These are phyloP conservation scores for Anticlea derivata DNA, from an alignment of 2,888 invertebrate species.

Conservation along the genomic window DNA sequence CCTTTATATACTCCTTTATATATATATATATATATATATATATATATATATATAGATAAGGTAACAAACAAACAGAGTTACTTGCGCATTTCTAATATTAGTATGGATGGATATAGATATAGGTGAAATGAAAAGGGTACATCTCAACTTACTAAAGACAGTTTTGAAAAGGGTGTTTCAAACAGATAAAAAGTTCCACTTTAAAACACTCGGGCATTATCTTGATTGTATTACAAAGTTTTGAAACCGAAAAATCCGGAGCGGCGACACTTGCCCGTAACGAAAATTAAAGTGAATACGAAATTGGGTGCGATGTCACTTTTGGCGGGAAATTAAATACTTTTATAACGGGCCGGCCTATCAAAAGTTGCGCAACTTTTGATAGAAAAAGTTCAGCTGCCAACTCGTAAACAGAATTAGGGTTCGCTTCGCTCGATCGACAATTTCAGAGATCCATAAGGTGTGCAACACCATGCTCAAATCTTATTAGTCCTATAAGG, in stretches of 20 bases:
- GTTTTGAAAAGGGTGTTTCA: constrained; percentile 8
- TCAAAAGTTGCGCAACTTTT: constrained; percentile 70
- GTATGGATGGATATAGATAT: too few relatives aligned
- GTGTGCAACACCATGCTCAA: not conserved
- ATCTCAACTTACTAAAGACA: not conserved
- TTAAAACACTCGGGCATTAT: constrained; percentile 4
- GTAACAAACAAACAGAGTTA: too few relatives aligned
- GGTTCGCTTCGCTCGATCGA: constrained; percentile 56
- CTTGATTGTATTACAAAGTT: constrained; percentile 33
- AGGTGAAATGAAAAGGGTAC: too few relatives aligned
- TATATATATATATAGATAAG: too few relatives aligned
- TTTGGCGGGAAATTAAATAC: constrained; percentile 73
- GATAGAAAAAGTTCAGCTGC: constrained; percentile 75
- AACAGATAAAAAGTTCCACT: not conserved
- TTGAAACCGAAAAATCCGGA: constrained; percentile 31
- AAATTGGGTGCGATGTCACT: constrained; percentile 65
- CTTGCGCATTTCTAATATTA: too few relatives aligned
- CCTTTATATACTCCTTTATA: too few relatives aligned
- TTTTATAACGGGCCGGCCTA: constrained; percentile 57
- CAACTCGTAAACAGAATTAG: constrained; percentile 75
- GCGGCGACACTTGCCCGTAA: constrained; percentile 29
- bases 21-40: too few relatives aligned
- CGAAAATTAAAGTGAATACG: constrained; percentile 55
- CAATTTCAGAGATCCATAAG: constrained; percentile 21
- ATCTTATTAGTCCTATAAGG: too few relatives aligned